phyloP scores from a whole-genome alignment of 2,113 vertebrate species.

The Gracilinanus agilis region DNA sequence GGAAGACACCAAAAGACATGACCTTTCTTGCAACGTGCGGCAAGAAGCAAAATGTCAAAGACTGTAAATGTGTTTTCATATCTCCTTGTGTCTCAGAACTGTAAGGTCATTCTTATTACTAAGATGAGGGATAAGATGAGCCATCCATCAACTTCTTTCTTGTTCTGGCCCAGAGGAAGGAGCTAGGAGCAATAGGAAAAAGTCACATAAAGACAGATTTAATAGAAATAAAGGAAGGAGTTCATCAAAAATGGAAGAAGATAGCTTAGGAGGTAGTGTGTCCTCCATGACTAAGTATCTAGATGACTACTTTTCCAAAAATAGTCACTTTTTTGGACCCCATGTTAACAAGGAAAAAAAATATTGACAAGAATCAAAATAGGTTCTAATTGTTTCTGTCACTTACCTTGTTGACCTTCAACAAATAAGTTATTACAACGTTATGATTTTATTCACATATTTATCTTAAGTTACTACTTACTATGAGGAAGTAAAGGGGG shows the following conservation, averaged over 20 bases:
- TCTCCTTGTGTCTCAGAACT: slow-evolving; percentile 63
- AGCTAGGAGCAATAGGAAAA: not conserved
- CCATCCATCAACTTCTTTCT: not conserved
- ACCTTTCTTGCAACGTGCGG: slow-evolving; percentile 74
- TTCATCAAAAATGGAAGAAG: not conserved
- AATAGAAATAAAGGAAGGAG: not conserved
- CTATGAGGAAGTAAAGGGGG: not conserved
- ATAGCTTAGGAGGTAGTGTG: not conserved
- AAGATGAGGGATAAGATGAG: not conserved
- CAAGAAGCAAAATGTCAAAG: slow-evolving; percentile 76
- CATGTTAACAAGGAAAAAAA: not conserved
- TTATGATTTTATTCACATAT: not conserved
- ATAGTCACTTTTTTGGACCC: not conserved
- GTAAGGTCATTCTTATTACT: not conserved
- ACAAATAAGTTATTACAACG: not conserved
- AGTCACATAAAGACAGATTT: not conserved
- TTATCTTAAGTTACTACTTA: not conserved
- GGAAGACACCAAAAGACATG: slow-evolving; percentile 69
- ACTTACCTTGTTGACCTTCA: not conserved
- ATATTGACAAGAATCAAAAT: not conserved
- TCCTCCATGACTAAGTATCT: not conserved
- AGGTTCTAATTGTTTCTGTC: not conserved
- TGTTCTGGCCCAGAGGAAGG: not conserved
- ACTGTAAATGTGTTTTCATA: slow-evolving; percentile 61
- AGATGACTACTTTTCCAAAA: not conserved